Evolutionary conservation across 2,113 vertebrate species (phyloP).

Genomic region (Grammomys surdaster): DNA sequence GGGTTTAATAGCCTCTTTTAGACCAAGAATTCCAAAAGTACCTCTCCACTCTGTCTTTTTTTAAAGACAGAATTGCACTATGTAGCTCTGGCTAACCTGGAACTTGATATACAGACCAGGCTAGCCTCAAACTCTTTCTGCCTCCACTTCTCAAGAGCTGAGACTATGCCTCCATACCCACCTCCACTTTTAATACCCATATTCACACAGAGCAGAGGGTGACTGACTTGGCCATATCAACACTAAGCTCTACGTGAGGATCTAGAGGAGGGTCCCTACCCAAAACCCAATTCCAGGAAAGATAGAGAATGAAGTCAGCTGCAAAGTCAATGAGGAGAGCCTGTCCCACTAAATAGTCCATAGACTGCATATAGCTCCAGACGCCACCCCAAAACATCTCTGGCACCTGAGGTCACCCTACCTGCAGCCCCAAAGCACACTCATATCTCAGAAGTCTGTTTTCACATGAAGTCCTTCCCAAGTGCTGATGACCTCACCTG

Average conservation of each 20-base stretch:
- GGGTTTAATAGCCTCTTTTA: not conserved
- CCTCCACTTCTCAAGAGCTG: not conserved
- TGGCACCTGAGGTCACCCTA: not conserved
- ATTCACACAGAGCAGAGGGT: not conserved
- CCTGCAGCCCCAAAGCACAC: not conserved
- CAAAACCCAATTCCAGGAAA: not conserved
- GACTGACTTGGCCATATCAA: not conserved
- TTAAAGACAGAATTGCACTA: not conserved
- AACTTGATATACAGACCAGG: not conserved
- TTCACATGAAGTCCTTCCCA: not conserved
- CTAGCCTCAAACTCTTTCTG: not conserved
- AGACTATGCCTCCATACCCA: not conserved
- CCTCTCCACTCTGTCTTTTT: not conserved
- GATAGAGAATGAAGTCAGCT: not conserved
- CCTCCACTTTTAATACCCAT: not conserved
- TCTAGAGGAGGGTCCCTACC: not conserved
- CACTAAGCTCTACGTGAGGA: not conserved
- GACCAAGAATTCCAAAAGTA: not conserved
- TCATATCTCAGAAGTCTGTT: not conserved
- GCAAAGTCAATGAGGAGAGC: not conserved
- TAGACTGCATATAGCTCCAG: not conserved
- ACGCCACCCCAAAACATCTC: not conserved
- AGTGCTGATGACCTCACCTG: not conserved
- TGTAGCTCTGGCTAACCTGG: not conserved
- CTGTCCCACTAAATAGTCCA: not conserved